Conservation (phyloP, 2,797 vertebrate species). For the Sitta carolinensis region DNA sequence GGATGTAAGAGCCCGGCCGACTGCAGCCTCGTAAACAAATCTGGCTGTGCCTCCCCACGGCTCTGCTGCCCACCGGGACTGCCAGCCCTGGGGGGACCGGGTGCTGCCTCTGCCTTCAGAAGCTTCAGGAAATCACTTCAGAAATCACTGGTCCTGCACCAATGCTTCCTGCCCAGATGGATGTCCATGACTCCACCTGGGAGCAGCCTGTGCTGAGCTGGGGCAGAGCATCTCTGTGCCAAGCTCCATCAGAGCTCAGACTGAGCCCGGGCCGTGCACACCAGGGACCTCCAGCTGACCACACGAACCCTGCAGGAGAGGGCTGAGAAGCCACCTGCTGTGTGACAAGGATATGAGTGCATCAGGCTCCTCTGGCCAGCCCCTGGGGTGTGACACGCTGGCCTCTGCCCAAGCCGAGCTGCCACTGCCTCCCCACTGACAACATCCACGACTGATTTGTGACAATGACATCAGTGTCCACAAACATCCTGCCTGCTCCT, state of each 20-base stretch:
- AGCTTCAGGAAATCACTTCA: background rate
- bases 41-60: background rate
- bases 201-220: background rate
- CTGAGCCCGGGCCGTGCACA: accelerated
- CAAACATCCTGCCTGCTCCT: background rate
- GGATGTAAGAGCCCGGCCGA: background rate
- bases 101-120: background rate
- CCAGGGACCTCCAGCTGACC: background rate
- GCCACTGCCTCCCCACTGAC: background rate
- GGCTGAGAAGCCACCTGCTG: background rate
- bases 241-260: background rate
- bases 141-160: accelerated
- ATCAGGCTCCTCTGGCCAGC: background rate
- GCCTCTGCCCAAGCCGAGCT: background rate
- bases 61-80: background rate
- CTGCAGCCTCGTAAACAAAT: background rate
- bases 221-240: background rate
- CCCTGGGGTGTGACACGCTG: background rate
- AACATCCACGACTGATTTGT: background rate
- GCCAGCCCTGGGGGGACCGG: accelerated
- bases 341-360: accelerated
- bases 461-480: background rate
- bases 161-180: accelerated
- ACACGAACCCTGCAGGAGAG: background rate
- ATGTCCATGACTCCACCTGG: accelerated